These are phyloP conservation scores for Bucco capensis DNA, from an alignment of 2,113 vertebrate genomes.

Conservation along the genomic window DNA sequence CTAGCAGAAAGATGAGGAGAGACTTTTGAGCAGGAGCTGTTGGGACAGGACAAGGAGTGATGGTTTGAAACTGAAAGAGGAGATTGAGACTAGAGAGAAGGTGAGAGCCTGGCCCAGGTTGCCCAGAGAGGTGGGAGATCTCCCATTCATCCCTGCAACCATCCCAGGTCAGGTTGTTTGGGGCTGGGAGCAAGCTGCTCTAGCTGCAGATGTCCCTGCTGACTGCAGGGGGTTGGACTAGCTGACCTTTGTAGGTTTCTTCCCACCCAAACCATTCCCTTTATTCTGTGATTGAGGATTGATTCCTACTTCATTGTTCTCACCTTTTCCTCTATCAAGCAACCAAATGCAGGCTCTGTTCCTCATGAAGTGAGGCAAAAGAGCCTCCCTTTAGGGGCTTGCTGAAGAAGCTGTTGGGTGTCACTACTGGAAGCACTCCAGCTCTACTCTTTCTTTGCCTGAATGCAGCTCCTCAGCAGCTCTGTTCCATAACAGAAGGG, in stretches of 20 bases:
- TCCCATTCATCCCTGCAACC: not conserved
- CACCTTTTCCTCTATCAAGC: not conserved
- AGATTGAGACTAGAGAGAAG: not conserved
- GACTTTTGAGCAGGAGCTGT: not conserved
- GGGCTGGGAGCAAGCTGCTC: not conserved
- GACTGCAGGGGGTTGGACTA: not conserved
- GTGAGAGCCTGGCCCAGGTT: not conserved
- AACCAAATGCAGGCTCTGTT: rapidly evolving
- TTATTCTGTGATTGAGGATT: not conserved
- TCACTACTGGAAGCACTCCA: not conserved
- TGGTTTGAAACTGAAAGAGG: not conserved
- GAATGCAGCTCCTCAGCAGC: not conserved
- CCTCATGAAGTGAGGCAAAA: not conserved
- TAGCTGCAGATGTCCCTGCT: not conserved
- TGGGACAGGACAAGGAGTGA: not conserved
- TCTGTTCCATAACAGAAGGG: rapidly evolving
- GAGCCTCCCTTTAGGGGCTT: not conserved
- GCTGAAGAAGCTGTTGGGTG: not conserved
- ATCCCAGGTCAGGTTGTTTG: not conserved
- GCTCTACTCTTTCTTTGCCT: not conserved
- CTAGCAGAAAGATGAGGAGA: not conserved
- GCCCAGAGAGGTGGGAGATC: not conserved
- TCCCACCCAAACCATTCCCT: not conserved
- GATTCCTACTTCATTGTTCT: not conserved
- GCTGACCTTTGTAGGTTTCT: not conserved